A percentile compares a stretch with the other conserved stretches of the same genome.
Conservation (phyloP, 2,888 invertebrate species). For the Perizoma flavofasciatum region DNA sequence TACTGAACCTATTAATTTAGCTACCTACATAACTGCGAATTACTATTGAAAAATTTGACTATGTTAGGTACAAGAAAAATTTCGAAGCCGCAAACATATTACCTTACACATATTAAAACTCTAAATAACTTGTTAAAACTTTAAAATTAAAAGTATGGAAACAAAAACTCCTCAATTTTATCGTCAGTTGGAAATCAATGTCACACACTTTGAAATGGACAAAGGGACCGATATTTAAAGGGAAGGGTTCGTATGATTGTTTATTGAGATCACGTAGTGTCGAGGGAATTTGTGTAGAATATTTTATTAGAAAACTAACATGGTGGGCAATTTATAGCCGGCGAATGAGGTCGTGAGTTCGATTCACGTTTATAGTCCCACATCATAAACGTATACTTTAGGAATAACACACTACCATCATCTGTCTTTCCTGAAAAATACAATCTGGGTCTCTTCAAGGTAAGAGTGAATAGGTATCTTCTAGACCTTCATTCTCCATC, state of each 20-base stretch:
- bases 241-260: conserved; percentile 17
- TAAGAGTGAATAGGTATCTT: too few species aligned
- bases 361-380: not conserved
- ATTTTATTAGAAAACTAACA: not conserved
- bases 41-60: too few species aligned
- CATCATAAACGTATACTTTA: not conserved
- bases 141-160: not conserved
- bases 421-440: too few species aligned
- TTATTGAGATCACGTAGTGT: conserved; percentile 22
- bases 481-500: too few species aligned
- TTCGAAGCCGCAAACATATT: too few species aligned
- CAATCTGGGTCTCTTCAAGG: too few species aligned
- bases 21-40: too few species aligned
- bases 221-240: conserved; percentile 30
- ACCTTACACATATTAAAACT: too few species aligned
- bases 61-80: too few species aligned
- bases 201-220: conserved; percentile 20
- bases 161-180: too few species aligned
- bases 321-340: not conserved
- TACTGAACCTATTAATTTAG: too few species aligned
- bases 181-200: conserved; percentile 7
- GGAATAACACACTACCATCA: too few species aligned
- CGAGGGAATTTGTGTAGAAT: conserved; percentile 4
- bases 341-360: not conserved
- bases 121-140: not conserved